Evolutionary conservation across 2,113 vertebrate species (phyloP).

Genomic region (Anguilla rostrata): DNA sequence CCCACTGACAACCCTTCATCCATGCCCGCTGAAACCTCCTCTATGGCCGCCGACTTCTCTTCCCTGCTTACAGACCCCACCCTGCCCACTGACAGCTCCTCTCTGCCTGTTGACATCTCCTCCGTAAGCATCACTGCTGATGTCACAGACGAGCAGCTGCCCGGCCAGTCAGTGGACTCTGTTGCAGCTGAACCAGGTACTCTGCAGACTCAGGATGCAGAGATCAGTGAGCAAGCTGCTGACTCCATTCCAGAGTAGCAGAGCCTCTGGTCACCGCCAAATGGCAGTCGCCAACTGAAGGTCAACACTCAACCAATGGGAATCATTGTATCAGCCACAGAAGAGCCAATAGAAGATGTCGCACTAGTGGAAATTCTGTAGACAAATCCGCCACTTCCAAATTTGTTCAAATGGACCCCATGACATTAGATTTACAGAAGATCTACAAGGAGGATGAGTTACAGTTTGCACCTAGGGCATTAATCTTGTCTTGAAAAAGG

Average conservation of each 20-base stretch:
- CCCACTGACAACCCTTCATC: background rate
- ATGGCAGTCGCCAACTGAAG: background rate
- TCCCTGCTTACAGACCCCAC: background rate
- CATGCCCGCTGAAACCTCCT: background rate
- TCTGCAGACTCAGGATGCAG: background rate
- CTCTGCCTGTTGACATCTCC: background rate
- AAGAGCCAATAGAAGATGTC: background rate
- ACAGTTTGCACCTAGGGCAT: background rate
- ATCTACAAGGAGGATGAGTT: background rate
- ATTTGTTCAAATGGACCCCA: conserved; percentile 25
- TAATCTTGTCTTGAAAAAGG: background rate
- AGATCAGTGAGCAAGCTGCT: background rate
- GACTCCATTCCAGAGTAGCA: background rate
- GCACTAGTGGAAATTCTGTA: background rate
- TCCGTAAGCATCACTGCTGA: background rate
- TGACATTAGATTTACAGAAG: background rate
- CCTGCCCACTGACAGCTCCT: background rate
- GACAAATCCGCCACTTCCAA: background rate
- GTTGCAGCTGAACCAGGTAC: background rate
- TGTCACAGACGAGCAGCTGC: background rate
- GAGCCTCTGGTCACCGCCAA: background rate
- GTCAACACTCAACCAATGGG: background rate
- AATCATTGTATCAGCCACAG: background rate
- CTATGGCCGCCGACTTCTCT: background rate
- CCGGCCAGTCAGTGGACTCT: background rate